Percentiles rank a stretch among this genome's conserved stretches.
phyloP scores from a whole-genome alignment of 1,140 invertebrate genomes.

The Ceratina japonica region DNA sequence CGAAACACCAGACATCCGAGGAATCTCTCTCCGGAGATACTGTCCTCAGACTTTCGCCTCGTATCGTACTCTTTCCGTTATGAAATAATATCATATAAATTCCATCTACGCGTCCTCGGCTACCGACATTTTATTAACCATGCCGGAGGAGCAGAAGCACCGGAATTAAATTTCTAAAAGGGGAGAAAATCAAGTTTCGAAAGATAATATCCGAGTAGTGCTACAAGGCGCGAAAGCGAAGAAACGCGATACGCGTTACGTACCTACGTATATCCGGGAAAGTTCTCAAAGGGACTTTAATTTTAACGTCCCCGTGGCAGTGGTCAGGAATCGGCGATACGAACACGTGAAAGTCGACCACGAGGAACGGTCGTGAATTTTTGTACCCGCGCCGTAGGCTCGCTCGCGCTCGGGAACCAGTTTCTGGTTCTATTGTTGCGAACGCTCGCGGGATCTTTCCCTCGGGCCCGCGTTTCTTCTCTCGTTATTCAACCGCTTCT shows the following conservation, averaged over 20 bases:
- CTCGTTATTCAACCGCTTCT: slow-evolving; percentile 3
- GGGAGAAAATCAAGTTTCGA: too few species aligned
- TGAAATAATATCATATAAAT: too few species aligned
- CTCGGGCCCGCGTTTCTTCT: background rate
- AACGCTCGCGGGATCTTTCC: slow-evolving; percentile 22
- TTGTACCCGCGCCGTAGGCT: slow-evolving; percentile 11
- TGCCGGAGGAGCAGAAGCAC: too few species aligned
- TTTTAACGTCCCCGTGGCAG: slow-evolving; percentile 19
- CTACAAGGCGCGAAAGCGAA: background rate
- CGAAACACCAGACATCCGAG: slow-evolving; percentile 17
- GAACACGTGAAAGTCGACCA: slow-evolving; percentile 53
- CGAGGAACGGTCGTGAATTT: slow-evolving; percentile 49
- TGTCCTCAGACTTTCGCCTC: too few species aligned
- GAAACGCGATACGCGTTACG: background rate
- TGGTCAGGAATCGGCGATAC: slow-evolving; percentile 41
- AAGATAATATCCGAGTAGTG: background rate
- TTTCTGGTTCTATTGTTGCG: slow-evolving; percentile 57
- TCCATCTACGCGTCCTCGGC: too few species aligned
- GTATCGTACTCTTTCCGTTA: too few species aligned
- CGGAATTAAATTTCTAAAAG: too few species aligned
- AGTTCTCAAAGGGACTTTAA: background rate
- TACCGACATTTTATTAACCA: too few species aligned
- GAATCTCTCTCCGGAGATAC: background rate
- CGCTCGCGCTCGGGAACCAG: slow-evolving; percentile 39
- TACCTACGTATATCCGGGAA: background rate